Base-by-base conservation (phyloP, 2,113 vertebrate species). In the Orthonyx spaldingii region DNA sequence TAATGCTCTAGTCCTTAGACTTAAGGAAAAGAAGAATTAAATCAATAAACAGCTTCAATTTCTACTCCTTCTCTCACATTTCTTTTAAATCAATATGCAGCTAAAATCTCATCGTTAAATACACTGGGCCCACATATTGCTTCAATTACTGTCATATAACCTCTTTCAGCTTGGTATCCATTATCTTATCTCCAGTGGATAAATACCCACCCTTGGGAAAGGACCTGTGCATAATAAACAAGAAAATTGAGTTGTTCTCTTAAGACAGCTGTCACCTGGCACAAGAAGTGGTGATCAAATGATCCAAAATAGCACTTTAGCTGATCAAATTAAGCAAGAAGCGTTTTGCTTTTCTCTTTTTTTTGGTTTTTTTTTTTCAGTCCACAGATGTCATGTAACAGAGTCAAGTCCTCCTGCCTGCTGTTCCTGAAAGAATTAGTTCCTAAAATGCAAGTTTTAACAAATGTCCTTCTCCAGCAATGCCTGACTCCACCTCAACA, bases 221-320 rank as follows among this genome's bases (percentile, higher is more conserved):
- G 71, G 53, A 87, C 82, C 64, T 71, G 33, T 61, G 59, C 39
- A 84, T 72, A 84, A 95, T 81, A 94, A 95, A 79, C 81, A 93
- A 88, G 92, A 92, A 95, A 97, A 95, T 46, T 74, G 80, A 95
- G 77, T 80, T 19, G 4, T 85, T 68, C 64, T 71, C 66, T 89
- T 87, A 79, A 87, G 71, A 70, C 82, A 96, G 81, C 95, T 96
- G 90, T 97, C 95, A 89, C 89, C 20, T n/a, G 66, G 88, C 87
- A 83, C 33, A 78, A 92, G 55, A 81, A 88, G 64, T n/a, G n/a
- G 47, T 35, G 53, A 94, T 60, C 74, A 77, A 84, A 61, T 70
- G 56, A 76, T 90, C 84, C 53, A 83, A 80, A 88, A 79, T 33
- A 59, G 32, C 49, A 80, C 59, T 90, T 52, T n/a, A 76, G 24